These are phyloP conservation scores for Haemorhous mexicanus DNA, from an alignment of 2,113 vertebrate species.

Conservation along the genomic window DNA sequence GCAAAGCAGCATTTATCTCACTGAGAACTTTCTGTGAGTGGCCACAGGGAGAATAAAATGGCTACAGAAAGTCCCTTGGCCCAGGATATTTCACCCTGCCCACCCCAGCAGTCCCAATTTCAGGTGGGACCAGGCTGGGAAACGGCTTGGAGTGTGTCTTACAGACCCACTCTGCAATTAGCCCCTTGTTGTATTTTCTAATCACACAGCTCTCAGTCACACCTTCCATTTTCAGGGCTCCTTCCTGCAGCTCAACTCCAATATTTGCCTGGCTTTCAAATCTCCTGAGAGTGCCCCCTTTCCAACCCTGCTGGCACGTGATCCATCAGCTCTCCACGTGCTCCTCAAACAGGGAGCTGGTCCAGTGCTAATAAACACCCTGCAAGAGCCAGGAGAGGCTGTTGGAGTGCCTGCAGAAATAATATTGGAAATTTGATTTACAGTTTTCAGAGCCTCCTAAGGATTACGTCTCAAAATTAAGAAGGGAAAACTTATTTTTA, in stretches of 20 bases:
- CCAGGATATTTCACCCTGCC: neutral
- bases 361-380: neutral
- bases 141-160: fast-evolving
- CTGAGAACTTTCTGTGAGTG: neutral
- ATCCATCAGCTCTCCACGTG: neutral
- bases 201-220: neutral
- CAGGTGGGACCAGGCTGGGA: neutral
- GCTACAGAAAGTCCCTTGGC: fast-evolving
- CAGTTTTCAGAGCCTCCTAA: neutral
- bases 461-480: neutral
- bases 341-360: neutral
- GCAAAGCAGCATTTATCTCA: neutral
- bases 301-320: fast-evolving
- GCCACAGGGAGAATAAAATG: neutral
- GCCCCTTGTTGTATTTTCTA: neutral
- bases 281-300: neutral
- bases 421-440: neutral
- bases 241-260: neutral
- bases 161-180: neutral
- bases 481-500: slow-evolving; percentile 37
- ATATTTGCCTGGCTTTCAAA: neutral
- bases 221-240: neutral
- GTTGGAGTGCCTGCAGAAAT: neutral
- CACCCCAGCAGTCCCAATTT: neutral
- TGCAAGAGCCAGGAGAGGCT: neutral